These are phyloP conservation scores for Ischnura elegans DNA, from an alignment of 2,888 invertebrate species.

Conservation along the genomic window DNA sequence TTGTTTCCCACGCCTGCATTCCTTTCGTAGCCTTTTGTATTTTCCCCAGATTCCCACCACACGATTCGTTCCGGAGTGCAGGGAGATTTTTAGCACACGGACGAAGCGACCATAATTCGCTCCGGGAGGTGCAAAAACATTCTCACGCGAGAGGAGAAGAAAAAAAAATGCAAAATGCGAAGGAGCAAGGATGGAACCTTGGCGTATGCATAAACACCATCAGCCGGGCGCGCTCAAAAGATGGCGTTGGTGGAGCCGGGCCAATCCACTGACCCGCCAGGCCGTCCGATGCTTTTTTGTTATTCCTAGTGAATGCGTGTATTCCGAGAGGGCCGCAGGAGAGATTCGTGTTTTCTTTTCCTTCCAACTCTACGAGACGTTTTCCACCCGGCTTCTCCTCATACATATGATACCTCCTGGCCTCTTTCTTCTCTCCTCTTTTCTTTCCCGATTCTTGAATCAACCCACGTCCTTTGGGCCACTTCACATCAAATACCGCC, in stretches of 20 bases:
- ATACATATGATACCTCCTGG: neutral
- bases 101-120: neutral
- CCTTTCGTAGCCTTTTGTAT: neutral
- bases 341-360: neutral
- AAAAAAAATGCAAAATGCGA: no score
- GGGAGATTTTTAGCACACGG: neutral
- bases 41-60: neutral
- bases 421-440: neutral
- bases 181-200: neutral
- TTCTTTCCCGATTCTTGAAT: neutral
- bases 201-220: neutral
- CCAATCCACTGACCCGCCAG: neutral
- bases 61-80: neutral
- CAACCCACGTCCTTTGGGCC: neutral
- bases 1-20: neutral
- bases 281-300: slow-evolving; percentile 17
- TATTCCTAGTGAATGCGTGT: neutral
- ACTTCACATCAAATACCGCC: neutral
- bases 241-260: neutral
- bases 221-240: neutral
- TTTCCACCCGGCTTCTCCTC: neutral
- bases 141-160: no score
- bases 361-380: slow-evolving; percentile 2
- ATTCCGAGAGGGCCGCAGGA: neutral
- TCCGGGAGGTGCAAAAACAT: neutral